Conservation (phyloP, 2,797 vertebrate genomes). For the Buphagus erythrorhynchus region DNA sequence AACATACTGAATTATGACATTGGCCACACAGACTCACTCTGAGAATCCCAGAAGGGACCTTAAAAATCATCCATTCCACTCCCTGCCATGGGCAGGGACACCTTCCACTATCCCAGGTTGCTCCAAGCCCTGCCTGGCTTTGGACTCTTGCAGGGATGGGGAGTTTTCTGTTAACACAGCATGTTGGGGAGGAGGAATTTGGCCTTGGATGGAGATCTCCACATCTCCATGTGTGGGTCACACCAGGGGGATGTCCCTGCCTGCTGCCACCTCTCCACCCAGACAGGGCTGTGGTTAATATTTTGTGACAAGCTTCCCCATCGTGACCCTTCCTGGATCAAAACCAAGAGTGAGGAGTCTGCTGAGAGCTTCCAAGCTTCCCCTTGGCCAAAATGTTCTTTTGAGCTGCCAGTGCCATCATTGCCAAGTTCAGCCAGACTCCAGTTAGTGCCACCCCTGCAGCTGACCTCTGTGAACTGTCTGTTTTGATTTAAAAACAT, state of each 20-base stretch:
- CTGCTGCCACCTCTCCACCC: neutral
- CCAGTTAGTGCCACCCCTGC: neutral
- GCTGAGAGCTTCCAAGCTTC: neutral
- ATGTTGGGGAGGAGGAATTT: neutral
- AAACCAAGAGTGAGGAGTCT: neutral
- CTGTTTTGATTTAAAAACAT: neutral
- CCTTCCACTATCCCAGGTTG: neutral
- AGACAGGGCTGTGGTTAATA: neutral
- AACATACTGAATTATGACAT: accelerated
- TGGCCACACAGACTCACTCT: too few species aligned
- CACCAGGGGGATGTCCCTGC: neutral
- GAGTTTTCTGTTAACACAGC: accelerated
- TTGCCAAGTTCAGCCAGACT: neutral
- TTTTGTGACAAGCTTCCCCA: neutral
- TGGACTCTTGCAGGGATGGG: neutral
- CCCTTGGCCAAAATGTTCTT: neutral
- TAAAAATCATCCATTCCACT: neutral
- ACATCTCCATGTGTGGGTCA: neutral
- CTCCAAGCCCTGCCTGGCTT: neutral
- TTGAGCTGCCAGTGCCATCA: neutral
- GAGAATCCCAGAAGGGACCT: neutral
- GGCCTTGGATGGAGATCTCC: neutral
- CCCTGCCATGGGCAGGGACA: neutral
- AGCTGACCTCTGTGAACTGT: neutral
- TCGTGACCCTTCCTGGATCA: neutral